phyloP scores from a whole-genome alignment of 2,797 vertebrate genomes.

The Propithecus perrieri region DNA sequence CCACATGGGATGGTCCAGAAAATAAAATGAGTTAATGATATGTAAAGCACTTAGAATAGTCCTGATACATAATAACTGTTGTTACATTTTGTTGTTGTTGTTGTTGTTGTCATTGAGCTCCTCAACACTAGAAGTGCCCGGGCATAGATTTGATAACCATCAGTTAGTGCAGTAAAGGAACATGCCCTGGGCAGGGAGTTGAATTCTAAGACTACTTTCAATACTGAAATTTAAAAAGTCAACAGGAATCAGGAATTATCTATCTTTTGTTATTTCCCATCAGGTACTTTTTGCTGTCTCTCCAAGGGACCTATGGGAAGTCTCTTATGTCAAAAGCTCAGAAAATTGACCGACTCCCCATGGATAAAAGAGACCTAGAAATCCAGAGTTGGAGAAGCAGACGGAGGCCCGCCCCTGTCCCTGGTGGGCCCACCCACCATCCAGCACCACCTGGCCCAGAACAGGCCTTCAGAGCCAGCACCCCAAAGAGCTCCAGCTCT shows the following conservation, averaged over 20 bases:
- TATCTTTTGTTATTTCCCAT: constrained; percentile 54
- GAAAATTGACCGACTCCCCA: constrained; percentile 89
- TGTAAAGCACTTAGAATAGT: neutral
- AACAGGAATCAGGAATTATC: neutral
- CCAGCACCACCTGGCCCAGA: constrained; percentile 59
- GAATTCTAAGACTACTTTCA: neutral
- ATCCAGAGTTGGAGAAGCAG: constrained; percentile 88
- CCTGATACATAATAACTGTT: neutral
- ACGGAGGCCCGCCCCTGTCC: neutral
- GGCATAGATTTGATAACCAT: neutral
- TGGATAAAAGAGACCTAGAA: constrained; percentile 82
- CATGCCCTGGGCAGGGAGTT: neutral
- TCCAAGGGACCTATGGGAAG: constrained; percentile 89
- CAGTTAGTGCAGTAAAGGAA: neutral
- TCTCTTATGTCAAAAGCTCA: constrained; percentile 88
- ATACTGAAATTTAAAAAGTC: neutral
- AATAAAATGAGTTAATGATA: neutral
- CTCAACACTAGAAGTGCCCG: neutral
- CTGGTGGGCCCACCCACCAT: neutral
- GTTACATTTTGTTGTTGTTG: neutral
- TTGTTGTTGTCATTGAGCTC: neutral
- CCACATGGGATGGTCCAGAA: neutral
- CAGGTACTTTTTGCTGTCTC: constrained; percentile 91
- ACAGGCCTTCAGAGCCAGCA: neutral
- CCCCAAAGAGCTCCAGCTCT: neutral